phyloP scores from a whole-genome alignment of 1,140 invertebrate species.

The Triops longicaudatus region DNA sequence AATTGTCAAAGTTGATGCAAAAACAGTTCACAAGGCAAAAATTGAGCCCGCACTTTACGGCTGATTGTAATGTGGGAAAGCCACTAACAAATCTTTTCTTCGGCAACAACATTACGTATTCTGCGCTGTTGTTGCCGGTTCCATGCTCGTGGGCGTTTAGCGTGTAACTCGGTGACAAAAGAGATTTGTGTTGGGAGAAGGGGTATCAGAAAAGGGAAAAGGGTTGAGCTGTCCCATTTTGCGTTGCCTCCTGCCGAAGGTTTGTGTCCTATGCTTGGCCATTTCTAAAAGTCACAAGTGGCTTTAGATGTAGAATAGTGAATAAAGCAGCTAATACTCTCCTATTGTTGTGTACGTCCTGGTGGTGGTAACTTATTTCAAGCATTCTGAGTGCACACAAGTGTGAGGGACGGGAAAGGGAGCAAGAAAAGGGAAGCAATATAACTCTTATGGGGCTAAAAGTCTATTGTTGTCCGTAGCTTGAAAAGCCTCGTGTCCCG shows the following conservation, averaged over 20 bases:
- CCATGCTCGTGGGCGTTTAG: neutral
- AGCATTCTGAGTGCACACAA: neutral
- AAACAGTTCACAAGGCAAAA: too few relatives aligned
- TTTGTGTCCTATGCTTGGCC: neutral
- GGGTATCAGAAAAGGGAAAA: neutral
- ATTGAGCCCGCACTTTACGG: too few relatives aligned
- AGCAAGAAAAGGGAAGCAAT: neutral
- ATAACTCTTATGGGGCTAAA: neutral
- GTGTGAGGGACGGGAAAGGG: neutral
- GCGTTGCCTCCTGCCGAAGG: neutral
- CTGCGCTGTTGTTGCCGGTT: neutral
- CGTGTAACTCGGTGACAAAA: neutral
- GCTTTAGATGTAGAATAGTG: neutral
- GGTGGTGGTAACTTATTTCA: neutral
- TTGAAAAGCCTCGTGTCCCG: neutral
- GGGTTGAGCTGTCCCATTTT: neutral
- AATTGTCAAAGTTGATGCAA: too few relatives aligned
- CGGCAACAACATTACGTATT: neutral
- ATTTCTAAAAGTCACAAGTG: constrained; percentile 1
- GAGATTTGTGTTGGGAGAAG: neutral
- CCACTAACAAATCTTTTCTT: neutral
- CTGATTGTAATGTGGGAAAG: too few relatives aligned
- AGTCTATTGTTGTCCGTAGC: neutral
- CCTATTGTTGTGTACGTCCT: neutral
- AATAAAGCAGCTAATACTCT: neutral